Evolutionary conservation across 2,113 vertebrate genomes (phyloP).

Genomic region (Nycticryphes semicollaris): DNA sequence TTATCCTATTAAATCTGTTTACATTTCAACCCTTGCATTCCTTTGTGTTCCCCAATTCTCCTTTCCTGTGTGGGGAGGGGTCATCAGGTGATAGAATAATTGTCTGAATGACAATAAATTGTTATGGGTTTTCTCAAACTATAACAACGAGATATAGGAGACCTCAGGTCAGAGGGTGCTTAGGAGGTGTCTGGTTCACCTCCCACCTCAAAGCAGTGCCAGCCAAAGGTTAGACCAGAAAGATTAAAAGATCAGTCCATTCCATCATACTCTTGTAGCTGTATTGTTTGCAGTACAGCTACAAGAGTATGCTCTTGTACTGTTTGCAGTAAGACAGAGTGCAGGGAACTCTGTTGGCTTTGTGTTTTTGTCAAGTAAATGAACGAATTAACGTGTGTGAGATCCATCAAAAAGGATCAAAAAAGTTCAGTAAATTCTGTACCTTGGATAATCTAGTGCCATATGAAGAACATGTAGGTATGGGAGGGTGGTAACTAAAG

Average conservation of each 20-base stretch:
- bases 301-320: no score
- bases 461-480: not conserved
- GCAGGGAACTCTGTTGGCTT: not conserved
- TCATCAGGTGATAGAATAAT: no score
- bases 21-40: no score
- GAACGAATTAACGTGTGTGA: not conserved
- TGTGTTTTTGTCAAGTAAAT: not conserved
- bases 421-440: not conserved
- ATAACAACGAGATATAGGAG: not conserved
- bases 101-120: no score
- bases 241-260: not conserved
- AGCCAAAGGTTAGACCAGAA: not conserved
- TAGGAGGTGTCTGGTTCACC: not conserved
- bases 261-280: not conserved
- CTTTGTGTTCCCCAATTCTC: no score
- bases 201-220: fast-evolving
- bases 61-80: no score
- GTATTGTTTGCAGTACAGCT: no score
- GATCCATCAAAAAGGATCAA: not conserved
- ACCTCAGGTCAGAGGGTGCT: not conserved
- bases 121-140: no score
- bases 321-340: not conserved
- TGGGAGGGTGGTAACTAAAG: not conserved
- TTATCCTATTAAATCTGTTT: no score
- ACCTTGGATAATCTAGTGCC: not conserved